Percentiles rank a stretch among this genome's conserved stretches.
Evolutionary conservation across 2,797 vertebrate genomes (phyloP).

Genomic region (Sebastes iracundus): DNA sequence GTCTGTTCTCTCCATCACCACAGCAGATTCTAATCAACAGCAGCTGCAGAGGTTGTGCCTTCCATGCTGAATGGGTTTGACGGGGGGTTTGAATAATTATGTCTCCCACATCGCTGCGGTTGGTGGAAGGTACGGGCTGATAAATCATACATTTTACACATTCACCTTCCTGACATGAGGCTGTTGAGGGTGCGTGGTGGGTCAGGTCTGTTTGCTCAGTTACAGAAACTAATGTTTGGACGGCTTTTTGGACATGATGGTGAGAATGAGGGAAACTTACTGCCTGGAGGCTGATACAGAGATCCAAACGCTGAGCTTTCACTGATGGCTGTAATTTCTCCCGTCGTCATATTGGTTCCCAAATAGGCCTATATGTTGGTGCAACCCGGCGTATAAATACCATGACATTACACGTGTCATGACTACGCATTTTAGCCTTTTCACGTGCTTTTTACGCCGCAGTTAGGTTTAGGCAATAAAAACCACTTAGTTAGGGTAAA

Average conservation of each 20-base stretch:
- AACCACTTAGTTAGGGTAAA: no score
- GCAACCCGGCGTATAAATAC: no score
- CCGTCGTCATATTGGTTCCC: neutral
- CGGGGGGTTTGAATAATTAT: constrained; percentile 42
- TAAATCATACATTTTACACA: constrained; percentile 27
- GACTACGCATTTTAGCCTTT: no score
- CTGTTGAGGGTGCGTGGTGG: neutral
- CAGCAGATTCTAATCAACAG: constrained; percentile 52
- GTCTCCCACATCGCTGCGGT: constrained; percentile 18
- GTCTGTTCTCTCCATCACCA: constrained; percentile 37
- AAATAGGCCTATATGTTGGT: neutral
- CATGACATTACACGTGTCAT: no score
- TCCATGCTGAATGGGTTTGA: constrained; percentile 42
- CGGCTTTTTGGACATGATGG: neutral
- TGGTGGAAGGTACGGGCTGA: constrained; percentile 17
- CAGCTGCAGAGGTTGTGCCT: constrained; percentile 52
- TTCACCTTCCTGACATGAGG: neutral
- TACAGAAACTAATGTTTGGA: neutral
- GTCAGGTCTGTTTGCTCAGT: neutral
- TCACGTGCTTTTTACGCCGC: no score
- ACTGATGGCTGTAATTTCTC: no score
- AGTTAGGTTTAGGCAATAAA: no score
- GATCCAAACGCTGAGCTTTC: no score
- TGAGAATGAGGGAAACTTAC: no score
- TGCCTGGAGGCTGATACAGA: no score